Base-by-base conservation (phyloP, 2,888 invertebrate genomes). In the Plagiodera versicolora region DNA sequence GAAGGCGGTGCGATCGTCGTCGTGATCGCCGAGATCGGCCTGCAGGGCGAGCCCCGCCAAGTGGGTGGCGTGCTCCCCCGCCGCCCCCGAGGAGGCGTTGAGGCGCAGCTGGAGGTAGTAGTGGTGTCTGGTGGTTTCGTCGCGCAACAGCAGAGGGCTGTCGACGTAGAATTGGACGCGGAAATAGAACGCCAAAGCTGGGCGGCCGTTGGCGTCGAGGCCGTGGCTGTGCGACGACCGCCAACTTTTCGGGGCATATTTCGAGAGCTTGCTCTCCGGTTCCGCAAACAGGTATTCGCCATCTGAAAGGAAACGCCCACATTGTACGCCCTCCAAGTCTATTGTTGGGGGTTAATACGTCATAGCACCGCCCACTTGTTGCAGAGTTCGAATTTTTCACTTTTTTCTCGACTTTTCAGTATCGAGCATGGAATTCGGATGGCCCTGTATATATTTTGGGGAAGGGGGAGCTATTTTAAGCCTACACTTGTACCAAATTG, bases 191-290 rank as follows among this genome's bases (percentile, higher is more conserved):
- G 91, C 91, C 75, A 96, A 85, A 65, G 94, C 88, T 63, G 95
- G 95, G 75, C 91, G 89, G 70, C 95, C 95, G 81, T 91, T 92
- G 79, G 91, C 90, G 83, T 94, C 94, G 82, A 94, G 84, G 71
- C 94, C 94, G 84, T 93, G 92, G 76, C 92, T 92, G 81, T 93
- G 92, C 70, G 94, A 94, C 72, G 94, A 92, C 81, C 95, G 91
- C 95, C 96, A 96, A 81, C 92, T 92, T 83, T 96, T 96, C 77
- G 95, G 94, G 74, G 95, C 95, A 84, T 95, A 94, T 83, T 97
- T 97, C 79, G 94, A 94, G 77, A 98, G 86, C 84, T 97, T 97
- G 85, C 91, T 92, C 81, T 95, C 95, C 79, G 90, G 89, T 81
- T 96, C 94, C 81, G 95, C 90, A 84, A 97, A 98, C 78, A 95